Evolutionary conservation across 2,113 vertebrate genomes (phyloP).

Genomic region (Chaetops frenatus): DNA sequence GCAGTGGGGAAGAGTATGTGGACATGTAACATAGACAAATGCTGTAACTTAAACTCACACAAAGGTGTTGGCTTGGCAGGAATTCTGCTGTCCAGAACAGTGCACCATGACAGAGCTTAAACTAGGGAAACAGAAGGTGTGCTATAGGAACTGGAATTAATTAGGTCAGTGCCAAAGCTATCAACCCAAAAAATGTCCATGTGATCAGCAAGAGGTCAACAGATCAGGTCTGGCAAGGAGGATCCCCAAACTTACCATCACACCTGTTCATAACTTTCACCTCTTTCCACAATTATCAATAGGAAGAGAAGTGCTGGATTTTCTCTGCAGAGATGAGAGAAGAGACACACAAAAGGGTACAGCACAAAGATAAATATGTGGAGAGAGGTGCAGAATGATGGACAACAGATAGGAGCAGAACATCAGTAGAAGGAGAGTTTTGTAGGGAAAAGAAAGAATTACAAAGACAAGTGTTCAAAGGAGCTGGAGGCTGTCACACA

Average conservation of each 20-base stretch:
- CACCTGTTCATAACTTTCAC: not conserved
- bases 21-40: not conserved
- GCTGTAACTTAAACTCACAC: not conserved
- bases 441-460: not conserved
- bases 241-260: not conserved
- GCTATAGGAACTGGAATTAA: not conserved
- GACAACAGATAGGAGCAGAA: not conserved
- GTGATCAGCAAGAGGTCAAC: not conserved
- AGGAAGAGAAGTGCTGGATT: not conserved
- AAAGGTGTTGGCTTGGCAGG: not conserved
- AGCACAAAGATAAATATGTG: not conserved
- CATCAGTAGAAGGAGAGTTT: not conserved
- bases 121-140: not conserved
- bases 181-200: not conserved
- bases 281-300: not conserved
- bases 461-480: conserved; percentile 1
- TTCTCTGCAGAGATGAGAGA: not conserved
- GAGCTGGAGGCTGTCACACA: not conserved
- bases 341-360: not conserved
- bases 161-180: not conserved
- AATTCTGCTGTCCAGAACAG: not conserved
- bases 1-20: not conserved
- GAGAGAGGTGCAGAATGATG: not conserved
- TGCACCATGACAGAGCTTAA: not conserved
- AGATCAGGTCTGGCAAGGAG: not conserved